These are phyloP conservation scores for Heliconius cydno DNA, from an alignment of 2,888 invertebrate species.

Conservation along the genomic window DNA sequence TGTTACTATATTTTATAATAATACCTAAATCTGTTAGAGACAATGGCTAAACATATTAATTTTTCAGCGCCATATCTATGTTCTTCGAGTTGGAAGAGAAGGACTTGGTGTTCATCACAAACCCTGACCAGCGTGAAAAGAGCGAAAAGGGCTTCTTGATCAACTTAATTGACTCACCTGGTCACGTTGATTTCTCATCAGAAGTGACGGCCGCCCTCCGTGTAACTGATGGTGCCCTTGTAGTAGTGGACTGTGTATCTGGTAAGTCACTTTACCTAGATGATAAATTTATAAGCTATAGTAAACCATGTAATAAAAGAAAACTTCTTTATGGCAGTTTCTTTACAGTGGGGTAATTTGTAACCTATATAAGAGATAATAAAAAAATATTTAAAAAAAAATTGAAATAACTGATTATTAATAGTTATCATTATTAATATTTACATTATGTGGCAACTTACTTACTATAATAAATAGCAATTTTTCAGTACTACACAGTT, in stretches of 20 bases:
- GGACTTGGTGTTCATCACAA: constrained; percentile 96
- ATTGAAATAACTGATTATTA: too few species aligned
- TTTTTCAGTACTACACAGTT: too few species aligned
- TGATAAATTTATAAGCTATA: too few species aligned
- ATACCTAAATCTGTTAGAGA: constrained; percentile 18
- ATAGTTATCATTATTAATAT: too few species aligned
- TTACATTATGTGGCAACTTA: too few species aligned
- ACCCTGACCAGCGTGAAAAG: constrained; percentile 95
- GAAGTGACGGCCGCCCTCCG: constrained; percentile 99
- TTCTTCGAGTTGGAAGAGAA: constrained; percentile 98
- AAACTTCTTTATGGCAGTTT: too few species aligned
- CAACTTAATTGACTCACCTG: constrained; percentile 99
- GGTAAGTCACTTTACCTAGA: constrained; percentile 83
- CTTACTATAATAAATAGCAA: too few species aligned
- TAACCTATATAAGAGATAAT: too few species aligned
- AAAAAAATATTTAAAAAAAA: too few species aligned
- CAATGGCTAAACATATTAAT: constrained; percentile 20
- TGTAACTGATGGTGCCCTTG: constrained; percentile 99
- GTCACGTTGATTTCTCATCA: constrained; percentile 99
- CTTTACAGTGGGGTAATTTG: too few species aligned
- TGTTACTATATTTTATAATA: constrained; percentile 19
- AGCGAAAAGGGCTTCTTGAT: constrained; percentile 98
- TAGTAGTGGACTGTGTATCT: constrained; percentile 99
- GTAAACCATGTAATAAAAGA: background rate
- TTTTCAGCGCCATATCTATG: constrained; percentile 97